Percentiles rank a stretch among this genome's conserved stretches.
These are phyloP conservation scores for Melangyna quadrimaculata DNA, from an alignment of 2,888 invertebrate genomes.

Conservation along the genomic window DNA sequence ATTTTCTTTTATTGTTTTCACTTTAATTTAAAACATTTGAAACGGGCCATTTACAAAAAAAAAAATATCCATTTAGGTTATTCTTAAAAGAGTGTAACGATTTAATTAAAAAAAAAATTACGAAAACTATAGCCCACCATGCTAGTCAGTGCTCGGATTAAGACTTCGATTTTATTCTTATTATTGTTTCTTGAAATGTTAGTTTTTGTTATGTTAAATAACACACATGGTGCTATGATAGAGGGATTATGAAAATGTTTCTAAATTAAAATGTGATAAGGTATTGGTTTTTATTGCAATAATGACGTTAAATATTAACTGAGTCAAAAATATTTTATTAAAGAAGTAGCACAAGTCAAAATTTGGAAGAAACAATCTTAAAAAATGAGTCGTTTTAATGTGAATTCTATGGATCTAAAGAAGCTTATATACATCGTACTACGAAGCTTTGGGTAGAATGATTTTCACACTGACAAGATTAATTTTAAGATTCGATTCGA, in stretches of 20 bases:
- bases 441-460: background rate
- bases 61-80: background rate
- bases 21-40: background rate
- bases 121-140: background rate
- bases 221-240: background rate
- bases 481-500: no score
- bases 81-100: background rate
- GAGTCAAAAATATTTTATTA: background rate
- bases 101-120: background rate
- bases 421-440: no score
- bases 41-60: background rate
- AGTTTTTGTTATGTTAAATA: constrained; percentile 9
- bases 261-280: background rate
- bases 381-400: background rate
- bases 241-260: constrained; percentile 11
- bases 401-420: no score
- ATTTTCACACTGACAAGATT: background rate
- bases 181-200: background rate
- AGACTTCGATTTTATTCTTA: background rate
- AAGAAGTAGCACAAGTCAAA: constrained; percentile 9
- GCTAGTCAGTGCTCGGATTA: background rate
- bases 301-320: background rate
- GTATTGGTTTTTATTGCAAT: background rate
- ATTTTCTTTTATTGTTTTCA: background rate
- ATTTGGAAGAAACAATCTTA: background rate